phyloP scores from a whole-genome alignment of 64 coral and sea anemone genomes.

The Stichodactyla helianthus region DNA sequence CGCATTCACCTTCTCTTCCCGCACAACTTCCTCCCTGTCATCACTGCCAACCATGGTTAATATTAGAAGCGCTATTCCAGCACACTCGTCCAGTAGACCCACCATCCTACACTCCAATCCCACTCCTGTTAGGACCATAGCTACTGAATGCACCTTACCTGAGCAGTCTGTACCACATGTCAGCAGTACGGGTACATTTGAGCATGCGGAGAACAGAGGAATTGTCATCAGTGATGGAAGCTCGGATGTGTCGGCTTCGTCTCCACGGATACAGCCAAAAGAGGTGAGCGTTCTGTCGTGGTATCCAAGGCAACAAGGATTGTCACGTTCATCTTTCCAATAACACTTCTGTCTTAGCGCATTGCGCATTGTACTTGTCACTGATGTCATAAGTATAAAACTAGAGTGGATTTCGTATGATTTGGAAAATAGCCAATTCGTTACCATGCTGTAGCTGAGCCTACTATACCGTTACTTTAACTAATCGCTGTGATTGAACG shows the following conservation, averaged over 20 bases:
- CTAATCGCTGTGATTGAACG: too few species aligned
- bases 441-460: too few species aligned
- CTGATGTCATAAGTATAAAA: too few species aligned
- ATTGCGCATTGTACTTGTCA: too few species aligned
- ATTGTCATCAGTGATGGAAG: constrained; percentile 57
- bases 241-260: constrained; percentile 74
- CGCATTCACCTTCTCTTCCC: not conserved
- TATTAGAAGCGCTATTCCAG: constrained; percentile 3
- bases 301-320: not conserved
- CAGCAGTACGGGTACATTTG: constrained; percentile 78
- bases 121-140: constrained; percentile 47
- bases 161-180: constrained; percentile 85
- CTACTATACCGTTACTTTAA: too few species aligned
- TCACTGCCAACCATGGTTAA: constrained; percentile 22
- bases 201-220: constrained; percentile 70
- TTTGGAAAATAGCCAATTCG: too few species aligned
- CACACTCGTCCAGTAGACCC: not conserved
- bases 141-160: constrained; percentile 23
- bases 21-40: not conserved
- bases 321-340: too few species aligned
- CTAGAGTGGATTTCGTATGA: too few species aligned
- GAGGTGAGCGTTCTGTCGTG: not conserved
- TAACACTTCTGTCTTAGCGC: too few species aligned
- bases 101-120: not conserved
- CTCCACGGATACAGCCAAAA: constrained; percentile 28